Evolutionary conservation across 2,888 invertebrate genomes (phyloP).

Genomic region (Hydraecia micacea): DNA sequence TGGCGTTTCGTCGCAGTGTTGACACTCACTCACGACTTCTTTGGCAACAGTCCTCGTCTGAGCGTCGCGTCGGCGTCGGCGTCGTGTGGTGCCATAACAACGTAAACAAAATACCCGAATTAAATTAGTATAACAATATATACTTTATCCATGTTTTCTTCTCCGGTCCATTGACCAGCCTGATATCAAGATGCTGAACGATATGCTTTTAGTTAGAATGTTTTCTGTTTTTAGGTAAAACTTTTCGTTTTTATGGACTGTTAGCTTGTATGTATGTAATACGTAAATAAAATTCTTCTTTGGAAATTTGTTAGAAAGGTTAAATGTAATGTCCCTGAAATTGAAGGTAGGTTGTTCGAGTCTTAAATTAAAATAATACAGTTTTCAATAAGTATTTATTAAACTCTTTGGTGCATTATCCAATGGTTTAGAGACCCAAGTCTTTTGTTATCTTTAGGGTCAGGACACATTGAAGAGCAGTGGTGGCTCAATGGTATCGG

Average conservation of each 20-base stretch:
- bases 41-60: constrained; percentile 70
- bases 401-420: neutral
- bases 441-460: constrained; percentile 6
- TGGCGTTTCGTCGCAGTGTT: constrained; percentile 71
- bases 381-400: neutral
- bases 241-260: neutral
- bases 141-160: constrained; percentile 44
- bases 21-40: constrained; percentile 72
- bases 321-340: neutral
- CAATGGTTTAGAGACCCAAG: neutral
- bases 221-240: neutral
- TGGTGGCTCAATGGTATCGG: too few species aligned
- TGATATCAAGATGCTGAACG: constrained; percentile 26
- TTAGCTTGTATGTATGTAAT: neutral
- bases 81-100: constrained; percentile 48
- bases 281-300: neutral
- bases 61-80: constrained; percentile 23
- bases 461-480: too few species aligned
- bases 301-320: neutral
- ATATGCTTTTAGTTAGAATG: constrained; percentile 14
- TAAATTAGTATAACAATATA: constrained; percentile 63
- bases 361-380: neutral
- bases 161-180: constrained; percentile 43
- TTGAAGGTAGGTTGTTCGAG: neutral
- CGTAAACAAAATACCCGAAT: constrained; percentile 62